Evolutionary conservation across 2,113 vertebrate genomes (phyloP).

Genomic region (Megaleporinus macrocephalus): DNA sequence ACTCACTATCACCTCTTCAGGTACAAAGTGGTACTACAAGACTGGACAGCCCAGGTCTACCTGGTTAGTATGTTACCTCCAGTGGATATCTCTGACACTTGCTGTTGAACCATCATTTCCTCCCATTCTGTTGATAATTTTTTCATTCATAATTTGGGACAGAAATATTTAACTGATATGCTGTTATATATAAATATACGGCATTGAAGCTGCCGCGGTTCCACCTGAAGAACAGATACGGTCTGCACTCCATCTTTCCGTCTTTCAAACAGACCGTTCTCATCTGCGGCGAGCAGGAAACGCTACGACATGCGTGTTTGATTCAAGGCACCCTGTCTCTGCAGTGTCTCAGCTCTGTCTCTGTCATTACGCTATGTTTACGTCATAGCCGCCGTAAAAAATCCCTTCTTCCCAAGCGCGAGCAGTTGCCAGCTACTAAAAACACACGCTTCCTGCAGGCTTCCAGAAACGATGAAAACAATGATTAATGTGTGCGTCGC

Average conservation of each 20-base stretch:
- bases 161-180: no score
- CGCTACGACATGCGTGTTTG: slow-evolving; percentile 47
- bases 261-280: slow-evolving; percentile 17
- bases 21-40: no score
- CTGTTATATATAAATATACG: no score
- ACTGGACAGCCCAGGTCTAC: no score
- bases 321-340: slow-evolving; percentile 57
- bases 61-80: no score
- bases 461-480: slow-evolving; percentile 18
- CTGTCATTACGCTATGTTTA: slow-evolving; percentile 43
- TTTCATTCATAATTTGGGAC: no score
- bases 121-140: no score
- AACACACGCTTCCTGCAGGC: slow-evolving; percentile 5
- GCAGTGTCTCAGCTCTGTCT: slow-evolving; percentile 40
- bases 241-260: background rate
- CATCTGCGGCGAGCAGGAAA: background rate
- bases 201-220: background rate
- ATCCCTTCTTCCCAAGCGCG: background rate
- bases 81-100: no score
- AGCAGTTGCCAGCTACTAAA: slow-evolving; percentile 23
- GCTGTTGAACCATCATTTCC: no score
- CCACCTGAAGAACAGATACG: background rate
- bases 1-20: no score
- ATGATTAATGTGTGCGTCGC: slow-evolving; percentile 38
- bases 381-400: slow-evolving; percentile 28